A percentile compares a stretch with the other conserved stretches of the same genome.
phyloP scores from a whole-genome alignment of 2,888 invertebrate species.

The Ornithoptera priamus region DNA sequence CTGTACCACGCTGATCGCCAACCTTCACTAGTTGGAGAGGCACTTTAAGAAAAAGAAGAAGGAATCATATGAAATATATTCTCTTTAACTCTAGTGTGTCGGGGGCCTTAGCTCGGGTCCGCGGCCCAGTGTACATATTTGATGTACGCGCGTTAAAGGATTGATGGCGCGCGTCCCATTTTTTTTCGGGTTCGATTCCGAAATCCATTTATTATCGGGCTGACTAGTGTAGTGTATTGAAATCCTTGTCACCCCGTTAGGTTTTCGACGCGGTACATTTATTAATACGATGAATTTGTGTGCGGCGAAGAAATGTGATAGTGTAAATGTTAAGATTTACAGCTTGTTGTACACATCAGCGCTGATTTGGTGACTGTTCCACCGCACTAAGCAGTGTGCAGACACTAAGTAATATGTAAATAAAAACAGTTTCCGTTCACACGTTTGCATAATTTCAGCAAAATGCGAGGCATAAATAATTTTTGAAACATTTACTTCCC shows the following conservation, averaged over 20 bases:
- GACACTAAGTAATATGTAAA: neutral
- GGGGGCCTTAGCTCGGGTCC: slow-evolving; percentile 52
- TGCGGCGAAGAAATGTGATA: neutral
- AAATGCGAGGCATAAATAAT: neutral
- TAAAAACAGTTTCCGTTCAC: neutral
- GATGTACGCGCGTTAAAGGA: slow-evolving; percentile 62
- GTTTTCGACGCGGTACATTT: slow-evolving; percentile 23
- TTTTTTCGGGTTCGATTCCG: slow-evolving; percentile 46
- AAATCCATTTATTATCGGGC: slow-evolving; percentile 52
- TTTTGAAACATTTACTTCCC: neutral
- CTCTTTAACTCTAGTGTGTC: slow-evolving; percentile 47
- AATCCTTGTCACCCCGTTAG: slow-evolving; percentile 27
- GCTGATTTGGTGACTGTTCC: too few relatives aligned
- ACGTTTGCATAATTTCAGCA: neutral
- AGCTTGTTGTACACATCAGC: neutral
- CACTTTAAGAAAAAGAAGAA: neutral
- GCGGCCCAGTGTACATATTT: slow-evolving; percentile 62
- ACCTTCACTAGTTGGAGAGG: too few relatives aligned
- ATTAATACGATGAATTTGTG: slow-evolving; percentile 20
- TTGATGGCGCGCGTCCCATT: slow-evolving; percentile 60
- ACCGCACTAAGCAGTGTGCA: too few relatives aligned
- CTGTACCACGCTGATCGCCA: too few relatives aligned
- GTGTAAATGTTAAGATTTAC: neutral
- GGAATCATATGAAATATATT: neutral
- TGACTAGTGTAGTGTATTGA: slow-evolving; percentile 25